Evolutionary conservation across 2,113 vertebrate genomes (phyloP), one percentile per base, ranked within the genome.

Genomic region (Isurus oxyrinchus): DNA sequence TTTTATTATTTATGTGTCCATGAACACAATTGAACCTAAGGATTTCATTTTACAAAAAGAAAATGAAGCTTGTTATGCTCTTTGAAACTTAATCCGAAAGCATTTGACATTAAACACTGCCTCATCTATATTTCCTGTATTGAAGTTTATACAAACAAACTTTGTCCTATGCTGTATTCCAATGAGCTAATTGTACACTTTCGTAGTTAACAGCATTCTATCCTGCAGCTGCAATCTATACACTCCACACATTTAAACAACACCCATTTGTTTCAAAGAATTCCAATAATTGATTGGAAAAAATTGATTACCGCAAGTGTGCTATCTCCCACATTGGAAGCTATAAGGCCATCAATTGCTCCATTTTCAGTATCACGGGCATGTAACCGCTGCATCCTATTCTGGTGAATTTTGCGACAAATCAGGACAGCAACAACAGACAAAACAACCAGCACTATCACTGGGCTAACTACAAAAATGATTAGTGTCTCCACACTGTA

Each of bases 301-400:
- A 13, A 96, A 53, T 14, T 94, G 81, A 72, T 96, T 97, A 98
- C 97, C 61, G 98, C 98, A 97, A 98, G 97, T 88, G 98, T 98
- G 97, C 98, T 97, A 97, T 98, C 98, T 90, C 98, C 98, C 55
- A 98, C 97, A 90, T 98, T 98, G 96, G 98, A 98, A 94, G 97
- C 97, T 96, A 98, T 98, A 97, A 98, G 98, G 21, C 98, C 98
- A 0, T 98, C 98, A 35, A 98, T 97, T 96, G 98, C 97, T 57
- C 98, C 98, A 96, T 97, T 97, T 96, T 98, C 97, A 0, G 97
- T 97, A 96, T 98, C 98, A 86, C 97, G 97, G 97, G 98, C 97
- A 96, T 97, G 97, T 96, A 98, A 97, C 96, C 97, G 97, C 96
- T 98, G 97, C 57, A 98, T 97, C 31, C 97, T 97, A 49, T 97